Evolutionary conservation across 2,113 vertebrate species (phyloP), one percentile per base, ranked within the genome.

Genomic region (Xiphophorus hellerii): DNA sequence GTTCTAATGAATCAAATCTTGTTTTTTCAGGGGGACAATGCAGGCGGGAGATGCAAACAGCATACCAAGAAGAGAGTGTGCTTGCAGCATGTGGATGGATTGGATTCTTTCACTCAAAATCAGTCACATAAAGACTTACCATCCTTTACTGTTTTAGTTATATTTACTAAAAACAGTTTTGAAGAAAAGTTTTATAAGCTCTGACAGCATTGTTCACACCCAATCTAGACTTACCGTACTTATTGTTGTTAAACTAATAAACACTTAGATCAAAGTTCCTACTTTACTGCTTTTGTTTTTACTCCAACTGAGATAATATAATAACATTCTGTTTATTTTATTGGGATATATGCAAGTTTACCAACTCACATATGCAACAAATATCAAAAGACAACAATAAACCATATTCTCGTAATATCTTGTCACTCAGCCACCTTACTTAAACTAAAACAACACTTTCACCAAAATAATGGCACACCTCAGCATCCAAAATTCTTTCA

Each of bases 1-100:
- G 62, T 75, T 83, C 87, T 91, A 86, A 90, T 90, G 84, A 86
- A 48, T 87, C 80, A 80, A 75, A 87, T 68, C 76, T 78, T 80
- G 64, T 65, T 58, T 61, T 75, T 81, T 86, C 71, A 88, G 37
- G 82, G 82, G 81, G 64, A 75, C 78, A 84, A 83, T 66, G 74
- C 65, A 37, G 31, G 72, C 67, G 64, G 42, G 17, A 83, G 62
- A 66, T 37, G 28, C 80, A 68, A 17, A 63, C 29, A 28, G 82
- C 70, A 74, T 29, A 75, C 33, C 15, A 66, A 86, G 42, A 60
- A 64, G 39, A 20, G 5, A 22, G 13, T n/a, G 20, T 51, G 62
- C 67, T 54, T 62, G 54, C 37, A 68, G 58, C 28, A 42, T 17
- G 28, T 58, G 74, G 60, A 7, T 63, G 20, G 66, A 61, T 17